These are phyloP conservation scores for Elephantulus edwardii DNA, from an alignment of 2,113 vertebrate genomes.

Conservation along the genomic window DNA sequence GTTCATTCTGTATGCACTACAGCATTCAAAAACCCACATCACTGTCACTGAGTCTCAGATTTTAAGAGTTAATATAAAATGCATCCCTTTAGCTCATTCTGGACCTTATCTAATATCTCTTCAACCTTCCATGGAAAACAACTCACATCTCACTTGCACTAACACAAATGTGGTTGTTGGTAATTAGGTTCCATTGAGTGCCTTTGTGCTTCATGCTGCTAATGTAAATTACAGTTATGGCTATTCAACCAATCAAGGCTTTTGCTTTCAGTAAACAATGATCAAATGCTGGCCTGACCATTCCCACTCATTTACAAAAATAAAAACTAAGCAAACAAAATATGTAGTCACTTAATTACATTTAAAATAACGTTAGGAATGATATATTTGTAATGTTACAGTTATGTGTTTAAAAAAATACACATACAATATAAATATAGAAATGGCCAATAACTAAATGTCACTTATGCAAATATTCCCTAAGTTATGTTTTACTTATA, in stretches of 20 bases:
- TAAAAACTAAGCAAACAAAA: neutral
- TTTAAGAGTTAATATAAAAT: neutral
- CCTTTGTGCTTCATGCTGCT: neutral
- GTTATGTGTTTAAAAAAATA: slow-evolving; percentile 30
- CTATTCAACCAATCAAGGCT: neutral
- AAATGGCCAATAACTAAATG: slow-evolving; percentile 29
- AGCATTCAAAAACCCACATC: neutral
- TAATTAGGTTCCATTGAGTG: neutral
- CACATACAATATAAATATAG: neutral
- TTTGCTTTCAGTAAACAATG: neutral
- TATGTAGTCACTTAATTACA: slow-evolving; percentile 21
- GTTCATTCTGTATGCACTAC: neutral
- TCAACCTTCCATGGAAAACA: neutral
- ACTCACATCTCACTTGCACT: neutral
- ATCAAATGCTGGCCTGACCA: neutral
- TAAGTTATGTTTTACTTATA: slow-evolving; percentile 53
- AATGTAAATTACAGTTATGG: neutral
- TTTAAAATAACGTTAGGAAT: slow-evolving; percentile 43
- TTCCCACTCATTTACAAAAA: neutral
- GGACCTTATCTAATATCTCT: neutral
- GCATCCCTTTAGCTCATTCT: neutral
- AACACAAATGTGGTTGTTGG: neutral
- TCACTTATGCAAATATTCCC: neutral
- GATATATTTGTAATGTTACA: slow-evolving; percentile 5
- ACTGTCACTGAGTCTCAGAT: neutral